These are phyloP conservation scores for Byasa hedistus DNA, from an alignment of 2,888 invertebrate genomes.

Conservation along the genomic window DNA sequence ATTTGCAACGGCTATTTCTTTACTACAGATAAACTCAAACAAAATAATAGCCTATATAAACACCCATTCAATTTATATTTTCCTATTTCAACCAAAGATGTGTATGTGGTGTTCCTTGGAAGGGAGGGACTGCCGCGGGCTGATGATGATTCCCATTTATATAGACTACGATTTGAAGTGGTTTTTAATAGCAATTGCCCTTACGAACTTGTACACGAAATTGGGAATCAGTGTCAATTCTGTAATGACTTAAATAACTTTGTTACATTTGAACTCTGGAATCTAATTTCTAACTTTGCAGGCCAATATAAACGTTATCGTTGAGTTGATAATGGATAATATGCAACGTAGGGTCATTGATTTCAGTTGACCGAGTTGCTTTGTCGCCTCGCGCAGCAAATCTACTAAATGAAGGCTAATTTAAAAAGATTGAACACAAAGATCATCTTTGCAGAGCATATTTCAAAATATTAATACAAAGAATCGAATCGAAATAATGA, in stretches of 20 bases:
- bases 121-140: too few species aligned
- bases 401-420: constrained; percentile 49
- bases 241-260: constrained; percentile 40
- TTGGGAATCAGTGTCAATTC: constrained; percentile 43
- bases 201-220: constrained; percentile 34
- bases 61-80: too few species aligned
- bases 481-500: too few species aligned
- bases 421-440: constrained; percentile 21
- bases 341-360: background rate
- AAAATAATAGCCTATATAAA: too few species aligned
- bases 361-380: constrained; percentile 27
- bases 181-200: constrained; percentile 8
- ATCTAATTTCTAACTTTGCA: constrained; percentile 13
- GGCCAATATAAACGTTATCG: constrained; percentile 15
- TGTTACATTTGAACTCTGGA: constrained; percentile 40
- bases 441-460: background rate
- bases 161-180: background rate
- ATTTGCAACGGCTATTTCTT: too few species aligned
- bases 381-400: constrained; percentile 39
- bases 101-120: too few species aligned
- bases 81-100: too few species aligned
- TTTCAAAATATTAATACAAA: background rate
- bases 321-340: constrained; percentile 1
- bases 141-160: background rate
- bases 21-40: too few species aligned